A percentile compares a stretch with the other conserved stretches of the same genome.
phyloP scores from a whole-genome alignment of 2,113 vertebrate species.

The Cranoglanis bouderius region DNA sequence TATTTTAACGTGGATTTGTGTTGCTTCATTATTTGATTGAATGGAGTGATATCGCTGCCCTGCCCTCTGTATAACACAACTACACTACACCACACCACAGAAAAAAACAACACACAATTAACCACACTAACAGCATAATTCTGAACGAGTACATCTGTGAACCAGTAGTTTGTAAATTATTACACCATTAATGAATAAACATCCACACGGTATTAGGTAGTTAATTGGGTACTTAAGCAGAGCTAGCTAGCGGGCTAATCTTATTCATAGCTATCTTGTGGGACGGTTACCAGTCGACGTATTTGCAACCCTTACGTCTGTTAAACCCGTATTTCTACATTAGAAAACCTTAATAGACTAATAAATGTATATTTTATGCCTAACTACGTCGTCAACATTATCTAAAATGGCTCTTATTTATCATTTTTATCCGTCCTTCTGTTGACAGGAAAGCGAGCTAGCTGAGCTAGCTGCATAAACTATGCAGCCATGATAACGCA shows the following conservation, averaged over 20 bases:
- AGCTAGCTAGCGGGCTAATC: slow-evolving; percentile 9
- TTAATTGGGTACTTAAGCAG: neutral
- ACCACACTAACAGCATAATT: neutral
- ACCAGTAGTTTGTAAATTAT: neutral
- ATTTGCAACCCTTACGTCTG: neutral
- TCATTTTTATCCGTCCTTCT: neutral
- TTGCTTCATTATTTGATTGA: neutral
- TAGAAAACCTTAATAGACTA: neutral
- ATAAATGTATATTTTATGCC: neutral
- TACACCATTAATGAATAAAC: neutral
- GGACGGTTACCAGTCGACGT: neutral
- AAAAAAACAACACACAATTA: neutral
- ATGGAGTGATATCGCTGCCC: neutral
- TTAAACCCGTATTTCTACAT: neutral
- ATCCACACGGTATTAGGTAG: too few relatives aligned
- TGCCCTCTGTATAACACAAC: neutral
- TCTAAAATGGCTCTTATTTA: neutral
- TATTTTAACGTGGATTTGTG: neutral
- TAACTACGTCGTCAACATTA: too few relatives aligned
- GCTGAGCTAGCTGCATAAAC: neutral
- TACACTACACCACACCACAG: neutral
- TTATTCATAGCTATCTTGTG: neutral
- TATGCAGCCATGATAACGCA: neutral
- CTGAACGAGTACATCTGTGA: fast-evolving
- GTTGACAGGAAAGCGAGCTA: neutral